These are phyloP conservation scores for Poeciliopsis infans DNA, from an alignment of 2,797 vertebrate genomes.

Conservation along the genomic window DNA sequence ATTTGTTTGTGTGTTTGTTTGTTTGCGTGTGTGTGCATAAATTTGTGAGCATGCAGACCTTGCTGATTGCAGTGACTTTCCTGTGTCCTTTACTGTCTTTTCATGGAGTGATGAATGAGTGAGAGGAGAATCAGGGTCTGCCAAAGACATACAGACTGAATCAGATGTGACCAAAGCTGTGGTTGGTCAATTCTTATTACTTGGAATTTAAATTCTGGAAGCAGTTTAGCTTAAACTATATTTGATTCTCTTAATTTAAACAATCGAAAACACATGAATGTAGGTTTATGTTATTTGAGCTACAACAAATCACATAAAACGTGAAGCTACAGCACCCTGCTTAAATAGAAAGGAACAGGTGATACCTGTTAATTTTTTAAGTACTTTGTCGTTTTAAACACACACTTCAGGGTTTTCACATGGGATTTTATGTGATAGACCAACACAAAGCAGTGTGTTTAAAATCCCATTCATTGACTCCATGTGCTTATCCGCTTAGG, in stretches of 20 bases:
- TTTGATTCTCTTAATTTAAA: conserved; percentile 52
- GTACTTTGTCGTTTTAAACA: neutral
- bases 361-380: neutral
- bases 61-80: conserved; percentile 57
- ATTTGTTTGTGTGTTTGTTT: conserved; percentile 16
- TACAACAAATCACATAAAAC: neutral
- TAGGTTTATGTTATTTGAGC: neutral
- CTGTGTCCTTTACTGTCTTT: conserved; percentile 53
- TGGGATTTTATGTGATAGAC: no score
- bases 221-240: conserved; percentile 47
- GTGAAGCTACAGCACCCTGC: neutral
- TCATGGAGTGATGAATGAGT: conserved; percentile 28
- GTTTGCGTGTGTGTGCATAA: neutral
- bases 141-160: conserved; percentile 36
- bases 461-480: no score
- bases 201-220: conserved; percentile 50
- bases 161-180: conserved; percentile 4
- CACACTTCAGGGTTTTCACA: neutral
- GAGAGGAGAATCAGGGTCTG: conserved; percentile 34
- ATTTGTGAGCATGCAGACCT: conserved; percentile 33
- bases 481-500: neutral
- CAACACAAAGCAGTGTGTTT: no score
- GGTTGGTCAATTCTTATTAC: neutral
- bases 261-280: conserved; percentile 24
- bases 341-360: neutral